Conservation (phyloP, 2,113 vertebrate species). For the Meriones unguiculatus region DNA sequence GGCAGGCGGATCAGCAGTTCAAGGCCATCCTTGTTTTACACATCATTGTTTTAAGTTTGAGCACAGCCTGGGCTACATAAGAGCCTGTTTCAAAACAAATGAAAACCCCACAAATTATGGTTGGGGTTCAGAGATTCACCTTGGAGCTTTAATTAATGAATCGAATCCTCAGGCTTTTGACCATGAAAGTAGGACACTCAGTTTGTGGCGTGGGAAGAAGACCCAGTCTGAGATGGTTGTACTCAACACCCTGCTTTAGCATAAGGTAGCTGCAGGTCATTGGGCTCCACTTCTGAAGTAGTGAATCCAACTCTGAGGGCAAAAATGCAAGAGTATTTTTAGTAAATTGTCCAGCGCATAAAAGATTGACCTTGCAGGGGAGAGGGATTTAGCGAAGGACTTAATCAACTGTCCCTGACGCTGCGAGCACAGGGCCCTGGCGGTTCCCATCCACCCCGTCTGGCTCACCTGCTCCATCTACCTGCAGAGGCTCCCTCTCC, state of each 20-base stretch:
- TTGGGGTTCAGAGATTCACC: background rate
- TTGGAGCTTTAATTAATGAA: background rate
- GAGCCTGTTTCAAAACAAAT: background rate
- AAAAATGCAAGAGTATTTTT: conserved; percentile 16
- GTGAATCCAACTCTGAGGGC: conserved; percentile 11
- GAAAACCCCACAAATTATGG: background rate
- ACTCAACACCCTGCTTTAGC: conserved; percentile 1
- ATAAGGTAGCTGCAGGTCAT: conserved; percentile 7
- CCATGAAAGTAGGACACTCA: background rate
- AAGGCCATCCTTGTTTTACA: background rate
- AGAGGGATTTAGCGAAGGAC: background rate
- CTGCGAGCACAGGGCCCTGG: accelerated
- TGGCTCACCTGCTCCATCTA: conserved; percentile 31
- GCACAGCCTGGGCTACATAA: background rate
- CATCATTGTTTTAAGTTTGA: background rate
- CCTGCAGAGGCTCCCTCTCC: background rate
- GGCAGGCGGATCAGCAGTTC: background rate
- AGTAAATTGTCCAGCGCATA: background rate
- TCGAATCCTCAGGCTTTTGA: background rate
- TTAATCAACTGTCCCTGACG: background rate
- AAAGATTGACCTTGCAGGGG: background rate
- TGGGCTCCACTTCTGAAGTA: background rate
- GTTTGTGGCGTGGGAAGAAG: background rate
- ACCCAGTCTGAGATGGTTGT: background rate
- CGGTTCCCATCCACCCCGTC: accelerated